These are phyloP conservation scores for Digitonthophagus gazella DNA, from an alignment of 2,888 invertebrate species.

Conservation along the genomic window DNA sequence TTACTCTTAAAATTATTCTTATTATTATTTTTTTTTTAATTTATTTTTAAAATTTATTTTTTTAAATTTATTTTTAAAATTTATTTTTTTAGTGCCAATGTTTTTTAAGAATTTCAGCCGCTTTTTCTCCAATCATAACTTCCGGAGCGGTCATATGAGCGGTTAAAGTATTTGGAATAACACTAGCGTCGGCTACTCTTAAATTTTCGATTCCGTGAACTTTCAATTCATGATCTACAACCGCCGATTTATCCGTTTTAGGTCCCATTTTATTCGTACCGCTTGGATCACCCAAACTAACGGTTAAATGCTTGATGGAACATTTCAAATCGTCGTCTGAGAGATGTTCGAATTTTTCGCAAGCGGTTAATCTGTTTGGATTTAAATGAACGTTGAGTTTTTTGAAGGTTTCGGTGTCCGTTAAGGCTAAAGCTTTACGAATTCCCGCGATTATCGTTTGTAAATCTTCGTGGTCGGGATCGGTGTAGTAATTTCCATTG, in stretches of 20 bases:
- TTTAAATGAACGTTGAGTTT: constrained; percentile 56
- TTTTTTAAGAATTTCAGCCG: constrained; percentile 61
- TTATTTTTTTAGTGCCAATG: constrained; percentile 37
- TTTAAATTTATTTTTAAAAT: not conserved
- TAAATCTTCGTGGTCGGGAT: constrained; percentile 60
- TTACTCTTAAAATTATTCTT: too few relatives aligned
- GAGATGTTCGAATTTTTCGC: constrained; percentile 51
- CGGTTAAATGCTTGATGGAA: constrained; percentile 66
- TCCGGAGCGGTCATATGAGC: constrained; percentile 63
- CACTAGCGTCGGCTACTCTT: constrained; percentile 67
- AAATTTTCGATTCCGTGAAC: constrained; percentile 58
- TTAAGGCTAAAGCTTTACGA: constrained; percentile 49
- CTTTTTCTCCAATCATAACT: constrained; percentile 73
- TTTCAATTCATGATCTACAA: constrained; percentile 52
- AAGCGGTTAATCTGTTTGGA: constrained; percentile 23
- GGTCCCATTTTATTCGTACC: constrained; percentile 57
- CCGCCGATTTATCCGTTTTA: constrained; percentile 46
- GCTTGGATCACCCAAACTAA: constrained; percentile 68
- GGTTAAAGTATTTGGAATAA: constrained; percentile 65
- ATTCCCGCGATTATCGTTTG: constrained; percentile 62
- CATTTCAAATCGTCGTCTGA: constrained; percentile 75
- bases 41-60: not conserved
- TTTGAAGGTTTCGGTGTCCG: constrained; percentile 51
- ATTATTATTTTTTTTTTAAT: too few relatives aligned
- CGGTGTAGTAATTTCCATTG: constrained; percentile 75